Conservation (phyloP, 2,888 invertebrate species). For the Drosophila infuscata region DNA sequence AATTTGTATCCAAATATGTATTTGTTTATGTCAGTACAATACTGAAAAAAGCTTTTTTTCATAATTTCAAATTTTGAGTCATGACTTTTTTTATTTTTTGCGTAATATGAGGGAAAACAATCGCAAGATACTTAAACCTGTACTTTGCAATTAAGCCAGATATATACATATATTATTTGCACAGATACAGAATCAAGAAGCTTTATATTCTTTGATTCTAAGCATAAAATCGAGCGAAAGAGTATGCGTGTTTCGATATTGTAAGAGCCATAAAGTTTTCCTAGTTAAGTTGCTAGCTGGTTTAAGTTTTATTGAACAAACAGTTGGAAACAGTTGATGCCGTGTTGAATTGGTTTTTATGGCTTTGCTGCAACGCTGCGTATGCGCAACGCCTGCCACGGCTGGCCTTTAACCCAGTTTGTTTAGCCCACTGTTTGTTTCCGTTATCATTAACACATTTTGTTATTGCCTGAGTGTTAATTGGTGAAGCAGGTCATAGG, state of each 20-base stretch:
- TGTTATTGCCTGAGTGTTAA: slow-evolving; percentile 35
- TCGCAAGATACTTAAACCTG: too few species aligned
- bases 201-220: neutral
- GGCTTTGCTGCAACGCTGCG: slow-evolving; percentile 64
- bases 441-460: slow-evolving; percentile 58
- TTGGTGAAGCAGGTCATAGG: slow-evolving; percentile 13
- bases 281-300: slow-evolving; percentile 15
- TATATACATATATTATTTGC: neutral
- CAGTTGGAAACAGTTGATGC: slow-evolving; percentile 48
- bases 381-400: slow-evolving; percentile 64
- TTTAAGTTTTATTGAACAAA: slow-evolving; percentile 73
- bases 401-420: slow-evolving; percentile 66
- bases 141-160: neutral
- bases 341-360: slow-evolving; percentile 48
- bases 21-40: neutral
- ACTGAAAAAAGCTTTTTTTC: neutral
- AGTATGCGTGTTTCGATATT: slow-evolving; percentile 34
- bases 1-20: neutral
- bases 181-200: neutral
- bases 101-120: too few species aligned
- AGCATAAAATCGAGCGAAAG: slow-evolving; percentile 9
- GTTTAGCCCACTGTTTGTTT: slow-evolving; percentile 11
- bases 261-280: neutral
- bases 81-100: too few species aligned
- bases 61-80: neutral